Base-by-base conservation (phyloP, 1,140 invertebrate genomes). In the Drosophila albomicans region DNA sequence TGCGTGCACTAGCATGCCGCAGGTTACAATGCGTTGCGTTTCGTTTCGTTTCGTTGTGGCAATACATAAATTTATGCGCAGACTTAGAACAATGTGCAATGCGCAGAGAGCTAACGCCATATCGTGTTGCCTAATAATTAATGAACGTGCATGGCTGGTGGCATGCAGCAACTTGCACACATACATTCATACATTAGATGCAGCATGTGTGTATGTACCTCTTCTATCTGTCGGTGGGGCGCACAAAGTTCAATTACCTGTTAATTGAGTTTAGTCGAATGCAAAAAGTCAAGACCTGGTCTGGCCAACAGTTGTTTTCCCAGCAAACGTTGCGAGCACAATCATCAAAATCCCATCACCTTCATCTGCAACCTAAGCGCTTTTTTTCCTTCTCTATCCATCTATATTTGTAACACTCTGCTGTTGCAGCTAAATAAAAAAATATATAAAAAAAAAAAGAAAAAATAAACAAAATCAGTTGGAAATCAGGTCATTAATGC, bases 111-210 rank as follows among this genome's bases (percentile, higher is more conserved):
- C 41, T 56, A 73, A 32, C 52, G 84, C 80, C 75, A 76, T 81
- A 67, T 85, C 85, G 85, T 90, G 85, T 89, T 89, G 86, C 75
- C 78, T 80, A 89, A 89, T 89, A 91, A 91, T 91, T 91, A 91
- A 91, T 88, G 89, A 91, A 82, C 72, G 75, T 78, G 75, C 81
- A 81, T 77, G 7, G n/a, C 28, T 54, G 28, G 51, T 49, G 46
- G 30, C 58, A 62, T 61, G 48, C 46, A 32, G 57, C 38, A 48
- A 30, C 25, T 64, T 63, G 59, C 41, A 54, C 3, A 49, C 52
- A 63, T 8, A 38, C 59, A 41, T 8, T 30, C 8, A 35, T 6
- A 51, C 11, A 28, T 45, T 28, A 28, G 49, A 65, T 65, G 45
- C 8, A 28, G 58, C 25, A 49, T 6, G 43, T 46, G 13, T 30